Evolutionary conservation across 2,888 invertebrate species (phyloP).

Genomic region (Hemaris fuciformis): DNA sequence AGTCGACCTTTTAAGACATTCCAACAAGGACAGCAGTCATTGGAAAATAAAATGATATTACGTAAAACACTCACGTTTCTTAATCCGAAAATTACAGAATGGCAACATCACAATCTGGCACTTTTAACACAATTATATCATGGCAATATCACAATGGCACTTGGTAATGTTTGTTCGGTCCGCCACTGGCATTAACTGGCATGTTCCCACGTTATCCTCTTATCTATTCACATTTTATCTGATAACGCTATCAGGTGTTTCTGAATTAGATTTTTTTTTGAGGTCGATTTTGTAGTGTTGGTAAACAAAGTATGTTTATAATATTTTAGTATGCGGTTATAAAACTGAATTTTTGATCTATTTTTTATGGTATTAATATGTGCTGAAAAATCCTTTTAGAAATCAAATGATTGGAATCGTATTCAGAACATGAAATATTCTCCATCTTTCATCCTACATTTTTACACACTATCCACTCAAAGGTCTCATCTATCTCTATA

Average conservation of each 20-base stretch:
- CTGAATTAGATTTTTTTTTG: slow-evolving; percentile 11
- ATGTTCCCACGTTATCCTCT: slow-evolving; percentile 14
- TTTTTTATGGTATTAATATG: no score
- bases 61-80: background rate
- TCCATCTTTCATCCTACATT: no score
- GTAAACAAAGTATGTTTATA: background rate
- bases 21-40: no score
- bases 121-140: background rate
- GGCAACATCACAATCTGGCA: background rate
- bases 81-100: background rate
- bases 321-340: background rate
- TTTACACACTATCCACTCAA: no score
- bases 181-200: background rate
- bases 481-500: no score
- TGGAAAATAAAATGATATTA: no score
- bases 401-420: no score
- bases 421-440: no score
- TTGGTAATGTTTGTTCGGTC: background rate
- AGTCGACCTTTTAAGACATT: no score
- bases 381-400: no score
- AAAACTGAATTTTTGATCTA: background rate
- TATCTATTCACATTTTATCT: slow-evolving; percentile 10
- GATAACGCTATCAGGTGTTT: background rate
- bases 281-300: background rate
- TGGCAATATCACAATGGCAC: background rate